phyloP scores from a whole-genome alignment of 1,140 invertebrate genomes.

The Goniozus legneri region DNA sequence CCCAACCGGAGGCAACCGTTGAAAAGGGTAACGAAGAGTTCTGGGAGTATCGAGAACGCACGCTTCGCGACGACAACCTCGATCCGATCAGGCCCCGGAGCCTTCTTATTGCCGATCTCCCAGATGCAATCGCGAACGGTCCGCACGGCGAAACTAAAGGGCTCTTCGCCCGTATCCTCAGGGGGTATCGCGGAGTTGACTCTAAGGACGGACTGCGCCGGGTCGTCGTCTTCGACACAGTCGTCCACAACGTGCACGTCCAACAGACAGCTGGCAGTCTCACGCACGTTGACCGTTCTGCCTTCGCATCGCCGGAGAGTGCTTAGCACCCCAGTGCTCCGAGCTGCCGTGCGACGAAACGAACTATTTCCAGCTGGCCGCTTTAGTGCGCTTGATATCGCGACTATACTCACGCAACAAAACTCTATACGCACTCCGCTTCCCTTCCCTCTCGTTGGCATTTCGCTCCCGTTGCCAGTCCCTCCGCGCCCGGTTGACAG shows the following conservation, averaged over 20 bases:
- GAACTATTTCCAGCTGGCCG: background rate
- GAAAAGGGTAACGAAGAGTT: constrained; percentile 5
- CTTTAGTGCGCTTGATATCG: background rate
- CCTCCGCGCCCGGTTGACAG: background rate
- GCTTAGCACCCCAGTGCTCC: background rate
- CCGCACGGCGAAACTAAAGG: background rate
- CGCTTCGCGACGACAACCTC: constrained; percentile 6
- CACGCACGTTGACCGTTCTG: background rate
- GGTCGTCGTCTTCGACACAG: background rate
- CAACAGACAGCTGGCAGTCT: background rate
- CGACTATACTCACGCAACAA: background rate
- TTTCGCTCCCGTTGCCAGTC: background rate
- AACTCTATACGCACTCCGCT: background rate
- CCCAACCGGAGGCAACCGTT: constrained; percentile 11
- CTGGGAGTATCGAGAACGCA: background rate
- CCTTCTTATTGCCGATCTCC: constrained; percentile 7
- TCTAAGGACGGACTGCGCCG: background rate
- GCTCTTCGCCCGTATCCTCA: no score
- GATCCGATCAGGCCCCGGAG: constrained; percentile 14
- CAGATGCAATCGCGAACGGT: background rate
- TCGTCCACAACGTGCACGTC: background rate
- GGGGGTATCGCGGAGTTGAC: no score
- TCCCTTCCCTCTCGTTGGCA: background rate
- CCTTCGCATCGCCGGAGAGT: background rate
- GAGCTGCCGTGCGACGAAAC: background rate